Conservation (phyloP, 2,113 vertebrate species). For the Aspiorhynchus laticeps region DNA sequence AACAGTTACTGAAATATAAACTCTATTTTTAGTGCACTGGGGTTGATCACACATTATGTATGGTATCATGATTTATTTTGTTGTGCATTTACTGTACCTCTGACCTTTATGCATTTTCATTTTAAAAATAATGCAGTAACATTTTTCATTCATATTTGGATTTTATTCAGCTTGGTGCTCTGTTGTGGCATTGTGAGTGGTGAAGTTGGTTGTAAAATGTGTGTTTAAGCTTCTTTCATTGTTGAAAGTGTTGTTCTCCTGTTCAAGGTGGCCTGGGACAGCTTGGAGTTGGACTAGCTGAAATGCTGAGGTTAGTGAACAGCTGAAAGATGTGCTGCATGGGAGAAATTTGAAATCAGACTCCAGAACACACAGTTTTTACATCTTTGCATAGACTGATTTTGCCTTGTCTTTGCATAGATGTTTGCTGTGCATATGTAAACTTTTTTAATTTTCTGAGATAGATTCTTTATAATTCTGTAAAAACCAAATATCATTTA, state of each 20-base stretch:
- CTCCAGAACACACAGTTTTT: background rate
- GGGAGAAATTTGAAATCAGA: background rate
- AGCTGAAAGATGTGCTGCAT: slow-evolving; percentile 33
- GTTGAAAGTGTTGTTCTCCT: slow-evolving; percentile 44
- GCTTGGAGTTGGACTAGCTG: slow-evolving; percentile 75
- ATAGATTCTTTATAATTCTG: background rate
- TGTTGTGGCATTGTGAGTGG: background rate
- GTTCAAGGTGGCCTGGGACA: slow-evolving; percentile 77
- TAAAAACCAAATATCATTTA: background rate
- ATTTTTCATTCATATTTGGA: background rate
- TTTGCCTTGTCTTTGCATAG: background rate
- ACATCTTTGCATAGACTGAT: background rate
- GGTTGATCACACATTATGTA: background rate
- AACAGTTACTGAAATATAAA: background rate
- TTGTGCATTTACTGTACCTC: background rate
- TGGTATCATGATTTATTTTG: background rate
- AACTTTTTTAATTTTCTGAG: background rate
- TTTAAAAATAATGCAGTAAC: background rate
- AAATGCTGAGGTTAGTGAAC: slow-evolving; percentile 72
- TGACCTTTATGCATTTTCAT: background rate
- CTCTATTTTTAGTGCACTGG: background rate
- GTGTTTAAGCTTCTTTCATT: background rate
- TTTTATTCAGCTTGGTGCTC: background rate
- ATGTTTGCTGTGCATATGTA: background rate
- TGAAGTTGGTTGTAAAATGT: slow-evolving; percentile 6